Base-by-base conservation (phyloP, 2,888 invertebrate species). In the Volucella inflata region DNA sequence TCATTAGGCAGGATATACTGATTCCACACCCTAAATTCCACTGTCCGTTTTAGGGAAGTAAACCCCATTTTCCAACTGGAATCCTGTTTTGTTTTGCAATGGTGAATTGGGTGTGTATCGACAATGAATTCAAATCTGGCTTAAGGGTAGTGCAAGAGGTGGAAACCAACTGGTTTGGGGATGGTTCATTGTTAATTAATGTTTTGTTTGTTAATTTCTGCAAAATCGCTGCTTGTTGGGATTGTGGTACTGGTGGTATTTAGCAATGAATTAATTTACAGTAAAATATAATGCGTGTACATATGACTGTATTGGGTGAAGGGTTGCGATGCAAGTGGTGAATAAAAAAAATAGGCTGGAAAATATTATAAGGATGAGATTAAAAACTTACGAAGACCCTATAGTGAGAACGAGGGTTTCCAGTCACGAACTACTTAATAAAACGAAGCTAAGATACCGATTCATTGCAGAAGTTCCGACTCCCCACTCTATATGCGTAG, bases 241-340 rank as follows among this genome's bases (percentile, higher is more conserved):
- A 57, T 55, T 65, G 75, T 65, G 70, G 75, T 36, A 46, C 36
- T 62, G 60, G 79, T 53, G 79, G 72, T 60, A 67, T 78, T 78
- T 72, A 72, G 64, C 62, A 68, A 68, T 80, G 74, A 80, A 80
- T 80, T 74, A 55, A 68, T 80, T 80, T 55, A 67, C 60, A 80
- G 71, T 46, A 50, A 50, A 78, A 78, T 57, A 57, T 59, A 65
- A 78, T 78, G 64, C 36, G 10, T 62, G 21, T 21, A 30, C 16
- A 38, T n/a, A 21, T 36, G 40, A 17, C 30, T n/a, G 44, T n/a
- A 8, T 30, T 30, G 30, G 4, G 1, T 30, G 30, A 30, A 30
- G 6, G 6, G 30, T 30, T 30, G 6, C 6, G 30, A 1, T 30
- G 4, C 6, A 30, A 30, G 30, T 4, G 30, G 30, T 30, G 6